Evolutionary conservation across 2,797 vertebrate species (phyloP).

Genomic region (Harpagifer antarcticus): DNA sequence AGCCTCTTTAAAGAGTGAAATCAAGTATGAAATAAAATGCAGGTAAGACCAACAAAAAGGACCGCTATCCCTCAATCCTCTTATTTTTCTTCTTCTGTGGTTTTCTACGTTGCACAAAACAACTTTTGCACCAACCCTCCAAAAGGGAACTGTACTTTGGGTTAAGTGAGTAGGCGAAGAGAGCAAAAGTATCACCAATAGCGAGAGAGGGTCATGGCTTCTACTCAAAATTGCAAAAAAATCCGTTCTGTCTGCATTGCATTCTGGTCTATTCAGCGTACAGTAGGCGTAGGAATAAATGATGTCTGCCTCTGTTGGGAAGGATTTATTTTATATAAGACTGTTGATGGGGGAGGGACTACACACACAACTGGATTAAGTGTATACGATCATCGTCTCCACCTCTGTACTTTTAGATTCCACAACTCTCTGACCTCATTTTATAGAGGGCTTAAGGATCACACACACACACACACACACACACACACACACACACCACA

Average conservation of each 20-base stretch:
- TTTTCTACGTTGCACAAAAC: constrained; percentile 4
- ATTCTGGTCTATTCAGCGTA: constrained; percentile 21
- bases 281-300: constrained; percentile 3
- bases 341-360: not conserved
- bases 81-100: not conserved
- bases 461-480: no score
- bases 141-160: constrained; percentile 5
- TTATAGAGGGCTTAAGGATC: constrained; percentile 49
- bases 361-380: not conserved
- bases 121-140: not conserved
- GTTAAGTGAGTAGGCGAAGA: constrained; percentile 4
- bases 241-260: constrained; percentile 26
- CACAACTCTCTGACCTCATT: constrained; percentile 35
- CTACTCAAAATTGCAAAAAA: constrained; percentile 10
- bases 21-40: constrained; percentile 1
- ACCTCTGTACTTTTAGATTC: not conserved
- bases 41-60: not conserved
- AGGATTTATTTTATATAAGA: not conserved
- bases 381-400: constrained; percentile 20
- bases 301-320: constrained; percentile 3
- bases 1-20: not conserved
- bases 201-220: not conserved
- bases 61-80: not conserved
- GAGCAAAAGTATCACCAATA: not conserved
- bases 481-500: no score